phyloP scores from a whole-genome alignment of 2,797 vertebrate genomes.

The Cottoperca gobio region DNA sequence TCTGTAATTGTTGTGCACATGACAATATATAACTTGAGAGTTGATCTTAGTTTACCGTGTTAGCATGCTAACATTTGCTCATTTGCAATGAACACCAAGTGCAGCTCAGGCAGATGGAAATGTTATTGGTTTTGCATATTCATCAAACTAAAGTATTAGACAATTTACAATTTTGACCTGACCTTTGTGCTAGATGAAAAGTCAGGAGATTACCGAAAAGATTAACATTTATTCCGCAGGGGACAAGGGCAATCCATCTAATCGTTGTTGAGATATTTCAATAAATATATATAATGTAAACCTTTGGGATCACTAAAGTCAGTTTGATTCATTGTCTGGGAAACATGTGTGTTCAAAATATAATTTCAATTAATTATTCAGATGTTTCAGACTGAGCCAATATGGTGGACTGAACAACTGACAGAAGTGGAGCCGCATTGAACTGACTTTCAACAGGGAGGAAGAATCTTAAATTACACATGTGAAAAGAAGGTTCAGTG shows the following conservation, averaged over 20 bases:
- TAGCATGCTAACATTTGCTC: not conserved
- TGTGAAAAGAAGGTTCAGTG: constrained; percentile 3
- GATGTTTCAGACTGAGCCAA: not conserved
- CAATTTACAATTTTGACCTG: not conserved
- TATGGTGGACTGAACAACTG: not conserved
- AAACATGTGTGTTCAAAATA: not conserved
- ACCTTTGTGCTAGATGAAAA: not conserved
- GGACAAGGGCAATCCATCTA: not conserved
- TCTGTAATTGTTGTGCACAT: not conserved
- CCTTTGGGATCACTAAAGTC: not conserved
- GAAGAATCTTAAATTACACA: not conserved
- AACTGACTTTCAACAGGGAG: not conserved
- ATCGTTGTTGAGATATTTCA: not conserved
- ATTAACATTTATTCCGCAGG: not conserved
- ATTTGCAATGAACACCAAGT: not conserved
- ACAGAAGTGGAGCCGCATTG: not conserved
- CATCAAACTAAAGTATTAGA: not conserved
- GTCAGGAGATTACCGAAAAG: not conserved
- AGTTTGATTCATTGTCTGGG: not conserved
- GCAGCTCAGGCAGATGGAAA: not conserved
- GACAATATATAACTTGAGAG: not conserved
- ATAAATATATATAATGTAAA: not conserved
- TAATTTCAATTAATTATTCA: not conserved
- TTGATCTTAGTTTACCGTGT: not conserved
- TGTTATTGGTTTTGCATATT: not conserved